Conservation (phyloP, 1,140 invertebrate species). For the Chironomus tepperi region DNA sequence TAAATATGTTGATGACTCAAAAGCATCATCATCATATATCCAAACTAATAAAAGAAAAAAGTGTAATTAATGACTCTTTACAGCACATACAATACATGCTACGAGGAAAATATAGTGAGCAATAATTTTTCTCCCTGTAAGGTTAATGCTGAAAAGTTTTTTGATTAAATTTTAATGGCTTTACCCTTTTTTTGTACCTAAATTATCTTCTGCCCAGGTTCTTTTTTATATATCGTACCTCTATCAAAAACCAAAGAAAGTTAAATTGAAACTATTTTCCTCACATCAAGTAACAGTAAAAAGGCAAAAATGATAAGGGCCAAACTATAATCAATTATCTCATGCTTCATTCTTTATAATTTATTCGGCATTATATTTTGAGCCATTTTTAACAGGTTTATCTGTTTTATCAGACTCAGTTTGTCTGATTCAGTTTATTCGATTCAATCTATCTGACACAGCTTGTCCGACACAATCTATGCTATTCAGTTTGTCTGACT, state of each 20-base stretch:
- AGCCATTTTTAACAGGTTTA: too few relatives aligned
- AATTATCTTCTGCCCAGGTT: neutral
- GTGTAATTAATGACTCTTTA: neutral
- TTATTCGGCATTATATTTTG: neutral
- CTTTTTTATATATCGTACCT: too few relatives aligned
- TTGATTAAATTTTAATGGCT: slow-evolving; percentile 5
- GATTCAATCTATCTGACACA: too few relatives aligned
- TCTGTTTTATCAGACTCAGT: too few relatives aligned
- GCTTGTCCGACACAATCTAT: too few relatives aligned
- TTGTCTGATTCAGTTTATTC: too few relatives aligned
- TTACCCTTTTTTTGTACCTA: neutral
- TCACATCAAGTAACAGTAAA: neutral
- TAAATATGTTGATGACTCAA: neutral
- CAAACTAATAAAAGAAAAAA: neutral
- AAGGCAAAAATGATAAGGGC: neutral
- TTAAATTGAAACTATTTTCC: neutral
- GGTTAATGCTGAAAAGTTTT: neutral
- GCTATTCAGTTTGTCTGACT: too few relatives aligned
- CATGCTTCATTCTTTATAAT: neutral
- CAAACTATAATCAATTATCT: slow-evolving; percentile 10
- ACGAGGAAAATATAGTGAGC: too few relatives aligned
- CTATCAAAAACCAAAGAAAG: neutral
- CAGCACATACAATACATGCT: neutral
- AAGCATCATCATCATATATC: neutral
- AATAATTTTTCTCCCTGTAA: too few relatives aligned